phyloP scores from a whole-genome alignment of 2,888 invertebrate genomes.

The Diogma glabrata region DNA sequence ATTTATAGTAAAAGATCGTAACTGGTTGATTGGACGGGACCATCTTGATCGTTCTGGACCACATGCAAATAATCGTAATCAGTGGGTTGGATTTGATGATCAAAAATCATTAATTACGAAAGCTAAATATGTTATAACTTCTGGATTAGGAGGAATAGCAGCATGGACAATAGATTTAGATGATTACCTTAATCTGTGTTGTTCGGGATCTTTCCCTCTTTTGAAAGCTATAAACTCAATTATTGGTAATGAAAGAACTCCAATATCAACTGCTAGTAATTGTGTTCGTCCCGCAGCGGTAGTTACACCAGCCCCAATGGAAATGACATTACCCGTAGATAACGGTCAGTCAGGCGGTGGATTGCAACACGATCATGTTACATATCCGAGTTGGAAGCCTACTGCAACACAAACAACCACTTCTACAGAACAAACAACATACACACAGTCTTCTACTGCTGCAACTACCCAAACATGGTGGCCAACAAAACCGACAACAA shows the following conservation, averaged over 20 bases:
- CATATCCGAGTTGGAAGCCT: slow-evolving; percentile 13
- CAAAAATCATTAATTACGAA: slow-evolving; percentile 61
- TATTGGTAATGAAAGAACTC: slow-evolving; percentile 47
- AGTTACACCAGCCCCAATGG: slow-evolving; percentile 63
- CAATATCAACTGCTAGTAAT: slow-evolving; percentile 42
- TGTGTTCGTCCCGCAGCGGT: slow-evolving; percentile 62
- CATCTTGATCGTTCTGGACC: slow-evolving; percentile 50
- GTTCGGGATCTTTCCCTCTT: slow-evolving; percentile 65
- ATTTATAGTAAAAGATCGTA: slow-evolving; percentile 44
- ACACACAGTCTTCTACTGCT: too few species aligned
- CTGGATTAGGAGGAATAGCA: slow-evolving; percentile 68
- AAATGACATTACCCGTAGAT: slow-evolving; percentile 56
- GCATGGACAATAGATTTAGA: slow-evolving; percentile 85
- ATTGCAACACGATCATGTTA: slow-evolving; percentile 18
- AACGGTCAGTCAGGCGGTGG: slow-evolving; percentile 37
- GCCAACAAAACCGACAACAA: slow-evolving; percentile 28
- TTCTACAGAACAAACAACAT: slow-evolving; percentile 11
- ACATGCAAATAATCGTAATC: slow-evolving; percentile 64
- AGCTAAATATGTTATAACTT: slow-evolving; percentile 58
- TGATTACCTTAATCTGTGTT: slow-evolving; percentile 77
- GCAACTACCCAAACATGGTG: slow-evolving; percentile 27
- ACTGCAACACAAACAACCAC: neutral
- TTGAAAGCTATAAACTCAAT: slow-evolving; percentile 66
- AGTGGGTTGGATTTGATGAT: slow-evolving; percentile 89
- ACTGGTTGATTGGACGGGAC: slow-evolving; percentile 54